Percentiles rank a stretch among this genome's conserved stretches.
phyloP scores from a whole-genome alignment of 2,888 invertebrate species.

The Hipparchia semele region DNA sequence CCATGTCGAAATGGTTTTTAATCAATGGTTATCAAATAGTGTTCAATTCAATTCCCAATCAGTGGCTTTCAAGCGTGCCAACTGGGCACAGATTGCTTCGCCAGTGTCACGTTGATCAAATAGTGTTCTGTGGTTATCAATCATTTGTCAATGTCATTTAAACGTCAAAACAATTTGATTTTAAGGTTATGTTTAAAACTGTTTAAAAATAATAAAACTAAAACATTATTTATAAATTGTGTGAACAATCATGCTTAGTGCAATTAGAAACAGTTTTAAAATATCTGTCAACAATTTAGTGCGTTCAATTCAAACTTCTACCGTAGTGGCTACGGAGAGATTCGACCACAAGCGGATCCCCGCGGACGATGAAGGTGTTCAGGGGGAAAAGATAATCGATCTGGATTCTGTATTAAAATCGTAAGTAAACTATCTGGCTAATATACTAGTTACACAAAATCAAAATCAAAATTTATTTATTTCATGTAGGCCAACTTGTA shows the following conservation, averaged over 20 bases:
- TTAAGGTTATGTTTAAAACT: slow-evolving; percentile 6
- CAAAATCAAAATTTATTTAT: too few relatives aligned
- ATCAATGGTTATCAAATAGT: too few relatives aligned
- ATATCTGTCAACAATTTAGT: slow-evolving; percentile 51
- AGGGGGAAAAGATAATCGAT: slow-evolving; percentile 88
- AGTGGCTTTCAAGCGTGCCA: too few relatives aligned
- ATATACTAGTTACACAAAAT: too few relatives aligned
- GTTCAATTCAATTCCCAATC: too few relatives aligned
- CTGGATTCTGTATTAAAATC: slow-evolving; percentile 85
- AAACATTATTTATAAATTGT: background rate
- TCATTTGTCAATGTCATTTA: background rate
- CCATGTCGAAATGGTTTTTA: too few relatives aligned
- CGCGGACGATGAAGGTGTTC: slow-evolving; percentile 88
- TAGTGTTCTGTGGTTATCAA: background rate
- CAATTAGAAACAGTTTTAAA: slow-evolving; percentile 57
- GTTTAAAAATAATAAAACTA: background rate
- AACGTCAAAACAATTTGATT: background rate
- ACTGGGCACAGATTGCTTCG: too few relatives aligned
- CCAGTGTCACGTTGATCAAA: too few relatives aligned
- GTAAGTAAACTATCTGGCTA: slow-evolving; percentile 65
- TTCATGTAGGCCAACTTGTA: too few relatives aligned
- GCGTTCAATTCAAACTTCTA: slow-evolving; percentile 63
- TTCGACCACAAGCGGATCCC: slow-evolving; percentile 76
- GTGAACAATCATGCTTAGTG: slow-evolving; percentile 57
- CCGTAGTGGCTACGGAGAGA: slow-evolving; percentile 58